Percentiles rank a stretch among this genome's conserved stretches.
These are phyloP conservation scores for Eriosoma lanigerum DNA, from an alignment of 1,140 invertebrate genomes.

Conservation along the genomic window DNA sequence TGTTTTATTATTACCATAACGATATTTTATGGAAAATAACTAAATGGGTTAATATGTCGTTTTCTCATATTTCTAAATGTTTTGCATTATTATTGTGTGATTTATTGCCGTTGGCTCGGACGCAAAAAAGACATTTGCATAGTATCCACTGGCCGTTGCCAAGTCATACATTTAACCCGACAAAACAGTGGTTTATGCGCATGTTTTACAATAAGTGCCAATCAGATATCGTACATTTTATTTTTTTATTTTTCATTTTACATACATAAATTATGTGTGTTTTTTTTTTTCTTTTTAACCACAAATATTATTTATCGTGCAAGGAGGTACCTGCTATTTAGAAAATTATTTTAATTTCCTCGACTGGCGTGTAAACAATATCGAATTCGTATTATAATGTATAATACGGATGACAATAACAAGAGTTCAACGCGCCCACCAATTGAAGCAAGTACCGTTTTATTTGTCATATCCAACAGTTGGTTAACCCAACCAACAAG, in stretches of 20 bases:
- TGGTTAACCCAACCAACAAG: too few species aligned
- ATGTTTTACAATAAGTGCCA: constrained; percentile 45
- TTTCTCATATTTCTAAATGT: constrained; percentile 38
- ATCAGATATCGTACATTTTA: constrained; percentile 23
- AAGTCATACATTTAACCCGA: constrained; percentile 3
- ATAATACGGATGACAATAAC: too few species aligned
- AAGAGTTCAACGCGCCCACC: too few species aligned
- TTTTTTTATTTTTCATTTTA: constrained; percentile 14
- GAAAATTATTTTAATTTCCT: too few species aligned
- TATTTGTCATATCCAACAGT: too few species aligned
- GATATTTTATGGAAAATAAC: constrained; percentile 9
- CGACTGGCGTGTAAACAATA: too few species aligned
- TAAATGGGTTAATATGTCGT: constrained; percentile 45
- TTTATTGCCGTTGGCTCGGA: constrained; percentile 44
- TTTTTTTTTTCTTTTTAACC: background rate
- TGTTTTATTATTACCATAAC: background rate
- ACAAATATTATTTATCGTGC: background rate
- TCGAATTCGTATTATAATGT: too few species aligned
- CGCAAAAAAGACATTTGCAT: constrained; percentile 51
- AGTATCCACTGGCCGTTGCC: constrained; percentile 31
- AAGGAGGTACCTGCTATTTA: too few species aligned
- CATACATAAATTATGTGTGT: background rate
- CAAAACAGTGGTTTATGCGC: constrained; percentile 17
- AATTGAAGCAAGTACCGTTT: too few species aligned
- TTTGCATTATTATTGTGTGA: constrained; percentile 1